phyloP scores from a whole-genome alignment of 2,113 vertebrate species.

The Bubalus kerabau region DNA sequence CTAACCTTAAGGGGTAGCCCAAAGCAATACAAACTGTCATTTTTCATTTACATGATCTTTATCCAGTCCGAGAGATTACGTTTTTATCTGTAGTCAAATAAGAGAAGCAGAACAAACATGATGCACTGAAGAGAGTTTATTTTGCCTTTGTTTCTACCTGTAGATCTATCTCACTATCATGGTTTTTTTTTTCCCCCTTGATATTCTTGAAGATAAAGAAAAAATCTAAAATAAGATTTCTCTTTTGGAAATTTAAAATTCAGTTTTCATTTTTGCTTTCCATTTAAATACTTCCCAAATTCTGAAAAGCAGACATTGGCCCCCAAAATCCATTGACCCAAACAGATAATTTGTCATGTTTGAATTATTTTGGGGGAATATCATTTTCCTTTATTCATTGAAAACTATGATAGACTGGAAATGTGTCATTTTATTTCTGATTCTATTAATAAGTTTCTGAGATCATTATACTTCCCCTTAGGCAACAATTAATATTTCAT shows the following conservation, averaged over 20 bases:
- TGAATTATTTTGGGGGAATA: neutral
- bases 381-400: neutral
- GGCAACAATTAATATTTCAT: neutral
- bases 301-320: neutral
- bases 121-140: neutral
- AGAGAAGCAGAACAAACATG: constrained; percentile 9
- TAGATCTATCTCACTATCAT: neutral
- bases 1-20: neutral
- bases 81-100: constrained; percentile 37
- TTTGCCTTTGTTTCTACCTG: neutral
- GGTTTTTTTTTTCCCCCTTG: neutral
- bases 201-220: neutral
- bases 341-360: neutral
- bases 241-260: neutral
- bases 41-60: neutral
- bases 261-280: neutral
- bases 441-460: constrained; percentile 16
- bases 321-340: neutral
- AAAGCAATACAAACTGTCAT: neutral
- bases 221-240: neutral
- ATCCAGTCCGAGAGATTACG: neutral
- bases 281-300: neutral
- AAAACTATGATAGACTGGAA: neutral
- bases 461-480: neutral
- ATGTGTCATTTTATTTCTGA: neutral